Conservation (phyloP, 2,113 vertebrate genomes). For the Tenrec ecaudatus region DNA sequence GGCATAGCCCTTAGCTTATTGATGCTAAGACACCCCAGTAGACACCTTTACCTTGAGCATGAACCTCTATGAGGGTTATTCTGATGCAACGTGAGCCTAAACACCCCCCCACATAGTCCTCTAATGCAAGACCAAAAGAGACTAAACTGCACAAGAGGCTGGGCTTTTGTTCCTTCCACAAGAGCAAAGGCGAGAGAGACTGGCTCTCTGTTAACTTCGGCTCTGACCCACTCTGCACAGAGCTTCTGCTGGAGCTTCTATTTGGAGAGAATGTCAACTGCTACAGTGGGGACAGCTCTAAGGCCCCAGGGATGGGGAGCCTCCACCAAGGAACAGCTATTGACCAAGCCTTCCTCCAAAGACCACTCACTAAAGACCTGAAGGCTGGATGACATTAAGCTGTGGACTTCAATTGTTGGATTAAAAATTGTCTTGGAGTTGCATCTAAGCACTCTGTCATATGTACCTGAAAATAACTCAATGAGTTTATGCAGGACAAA, state of each 20-base stretch:
- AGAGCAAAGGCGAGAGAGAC: background rate
- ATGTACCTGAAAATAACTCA: background rate
- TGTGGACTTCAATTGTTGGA: background rate
- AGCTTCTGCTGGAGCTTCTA: background rate
- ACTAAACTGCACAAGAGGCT: background rate
- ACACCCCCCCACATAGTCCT: background rate
- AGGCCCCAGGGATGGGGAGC: background rate
- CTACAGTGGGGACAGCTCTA: background rate
- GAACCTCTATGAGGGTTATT: background rate
- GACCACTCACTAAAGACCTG: background rate
- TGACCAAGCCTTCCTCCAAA: background rate
- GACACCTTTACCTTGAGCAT: no score
- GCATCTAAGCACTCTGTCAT: background rate
- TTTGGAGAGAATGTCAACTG: no score
- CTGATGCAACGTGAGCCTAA: background rate
- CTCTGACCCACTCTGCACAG: background rate
- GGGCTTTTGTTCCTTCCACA: background rate
- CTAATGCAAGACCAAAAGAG: background rate
- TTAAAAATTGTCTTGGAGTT: background rate
- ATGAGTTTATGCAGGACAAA: background rate
- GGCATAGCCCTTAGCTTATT: background rate
- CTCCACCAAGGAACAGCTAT: background rate
- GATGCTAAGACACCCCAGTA: background rate
- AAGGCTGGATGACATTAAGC: background rate
- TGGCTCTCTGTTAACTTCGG: background rate